Conservation (phyloP, 53 echinoderm and acorn worm species). For the Antedon mediterranea region DNA sequence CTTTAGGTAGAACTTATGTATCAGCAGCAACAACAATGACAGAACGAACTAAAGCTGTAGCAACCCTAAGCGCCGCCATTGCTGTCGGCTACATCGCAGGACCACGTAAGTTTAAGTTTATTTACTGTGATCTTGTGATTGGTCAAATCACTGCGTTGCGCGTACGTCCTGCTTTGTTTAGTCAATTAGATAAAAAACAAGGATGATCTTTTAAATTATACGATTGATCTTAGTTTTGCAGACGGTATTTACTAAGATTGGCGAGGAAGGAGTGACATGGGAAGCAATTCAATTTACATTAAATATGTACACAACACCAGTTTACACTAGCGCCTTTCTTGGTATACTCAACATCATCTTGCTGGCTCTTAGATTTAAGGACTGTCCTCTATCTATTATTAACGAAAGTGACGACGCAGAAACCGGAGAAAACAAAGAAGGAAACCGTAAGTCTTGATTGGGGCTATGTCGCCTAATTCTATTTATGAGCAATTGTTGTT, state of each 20-base stretch:
- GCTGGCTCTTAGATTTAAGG: constrained; percentile 8
- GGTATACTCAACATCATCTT: constrained; percentile 14
- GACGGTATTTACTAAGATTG: neutral
- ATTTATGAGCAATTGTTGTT: no score
- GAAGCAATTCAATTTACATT: constrained; percentile 1
- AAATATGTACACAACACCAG: constrained; percentile 29
- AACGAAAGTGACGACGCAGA: neutral
- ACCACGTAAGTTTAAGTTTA: constrained; percentile 30
- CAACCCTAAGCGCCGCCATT: constrained; percentile 18
- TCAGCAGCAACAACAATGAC: constrained; percentile 24
- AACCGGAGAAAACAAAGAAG: neutral
- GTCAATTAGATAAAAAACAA: no score
- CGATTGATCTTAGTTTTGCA: no score
- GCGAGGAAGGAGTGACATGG: neutral
- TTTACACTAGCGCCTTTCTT: constrained; percentile 16
- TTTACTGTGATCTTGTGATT: no score
- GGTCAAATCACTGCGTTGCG: no score
- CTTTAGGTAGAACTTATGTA: constrained; percentile 27
- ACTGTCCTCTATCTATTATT: neutral
- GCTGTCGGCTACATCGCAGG: constrained; percentile 25
- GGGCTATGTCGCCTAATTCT: no score
- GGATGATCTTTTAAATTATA: no score
- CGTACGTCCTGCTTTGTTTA: no score
- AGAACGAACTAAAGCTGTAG: constrained; percentile 25
- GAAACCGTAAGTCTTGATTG: neutral